Percentiles rank a stretch among this genome's conserved stretches.
These are phyloP conservation scores for Chelonus formosanus DNA, from an alignment of 2,888 invertebrate genomes.

Conservation along the genomic window DNA sequence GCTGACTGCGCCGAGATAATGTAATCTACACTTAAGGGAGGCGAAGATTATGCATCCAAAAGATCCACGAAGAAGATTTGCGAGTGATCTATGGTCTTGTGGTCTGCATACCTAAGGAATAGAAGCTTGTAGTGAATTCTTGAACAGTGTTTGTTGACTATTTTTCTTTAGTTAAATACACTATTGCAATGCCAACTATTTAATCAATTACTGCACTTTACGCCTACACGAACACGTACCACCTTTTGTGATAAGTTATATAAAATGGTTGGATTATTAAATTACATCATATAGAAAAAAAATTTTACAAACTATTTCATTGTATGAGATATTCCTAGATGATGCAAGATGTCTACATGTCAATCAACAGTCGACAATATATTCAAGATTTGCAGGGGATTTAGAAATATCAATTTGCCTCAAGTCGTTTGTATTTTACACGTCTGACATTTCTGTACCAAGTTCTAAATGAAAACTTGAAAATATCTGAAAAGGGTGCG, in stretches of 20 bases:
- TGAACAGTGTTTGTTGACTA: conserved; percentile 16
- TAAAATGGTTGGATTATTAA: neutral
- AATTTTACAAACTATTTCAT: neutral
- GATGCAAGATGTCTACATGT: conserved; percentile 8
- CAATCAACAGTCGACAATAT: conserved; percentile 2
- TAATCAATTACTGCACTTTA: neutral
- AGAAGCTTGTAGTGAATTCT: conserved; percentile 14
- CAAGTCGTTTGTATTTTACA: neutral
- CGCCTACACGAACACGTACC: too few species aligned
- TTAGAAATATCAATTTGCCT: conserved; percentile 21
- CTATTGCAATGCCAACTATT: neutral
- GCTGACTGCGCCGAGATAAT: conserved; percentile 44
- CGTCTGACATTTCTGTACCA: conserved; percentile 20
- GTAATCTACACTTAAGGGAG: conserved; percentile 49
- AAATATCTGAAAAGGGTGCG: conserved; percentile 1
- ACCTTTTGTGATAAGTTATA: too few species aligned
- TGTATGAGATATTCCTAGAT: neutral
- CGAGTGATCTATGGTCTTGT: conserved; percentile 50
- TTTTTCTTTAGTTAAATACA: conserved; percentile 10
- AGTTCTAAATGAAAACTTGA: conserved; percentile 14
- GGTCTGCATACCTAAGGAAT: conserved; percentile 30
- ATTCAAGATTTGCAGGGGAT: neutral
- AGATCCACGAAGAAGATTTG: conserved; percentile 57
- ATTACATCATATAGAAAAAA: neutral
- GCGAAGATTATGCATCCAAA: conserved; percentile 52